Evolutionary conservation across 2,888 invertebrate species (phyloP).

Genomic region (Acrobasis consociella): DNA sequence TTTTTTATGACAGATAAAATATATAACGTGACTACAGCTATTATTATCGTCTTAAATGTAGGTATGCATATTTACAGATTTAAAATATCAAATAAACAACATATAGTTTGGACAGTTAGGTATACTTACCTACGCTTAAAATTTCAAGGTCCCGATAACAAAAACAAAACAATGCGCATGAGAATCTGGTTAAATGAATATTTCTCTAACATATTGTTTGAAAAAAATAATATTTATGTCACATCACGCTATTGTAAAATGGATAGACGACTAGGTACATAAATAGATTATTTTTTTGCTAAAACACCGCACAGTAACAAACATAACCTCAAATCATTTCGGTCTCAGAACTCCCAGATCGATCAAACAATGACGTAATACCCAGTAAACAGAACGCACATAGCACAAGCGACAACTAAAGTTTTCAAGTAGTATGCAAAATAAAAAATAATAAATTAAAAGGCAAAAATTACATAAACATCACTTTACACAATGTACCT

Average conservation of each 20-base stretch:
- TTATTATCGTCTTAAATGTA: no score
- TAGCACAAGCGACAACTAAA: neutral
- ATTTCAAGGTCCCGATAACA: neutral
- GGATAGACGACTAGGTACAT: neutral
- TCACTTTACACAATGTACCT: neutral
- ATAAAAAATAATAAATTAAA: no score
- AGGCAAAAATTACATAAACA: neutral
- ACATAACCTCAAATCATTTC: conserved; percentile 18
- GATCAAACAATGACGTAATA: conserved; percentile 11
- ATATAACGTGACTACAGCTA: no score
- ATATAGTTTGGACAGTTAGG: no score
- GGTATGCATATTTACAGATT: no score
- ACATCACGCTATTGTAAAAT: neutral
- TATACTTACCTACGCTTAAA: neutral
- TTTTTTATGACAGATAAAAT: no score
- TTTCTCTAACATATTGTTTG: neutral
- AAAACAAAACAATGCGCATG: neutral
- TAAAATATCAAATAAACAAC: no score
- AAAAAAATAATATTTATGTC: neutral
- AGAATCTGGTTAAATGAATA: neutral
- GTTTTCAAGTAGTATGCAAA: no score
- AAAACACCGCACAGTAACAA: conserved; percentile 8
- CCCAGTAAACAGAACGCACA: neutral
- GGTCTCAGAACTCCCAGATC: conserved; percentile 5
- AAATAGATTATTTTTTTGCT: neutral